These are phyloP conservation scores for Drosophila ironensis DNA, from an alignment of 1,140 invertebrate genomes.

Conservation along the genomic window DNA sequence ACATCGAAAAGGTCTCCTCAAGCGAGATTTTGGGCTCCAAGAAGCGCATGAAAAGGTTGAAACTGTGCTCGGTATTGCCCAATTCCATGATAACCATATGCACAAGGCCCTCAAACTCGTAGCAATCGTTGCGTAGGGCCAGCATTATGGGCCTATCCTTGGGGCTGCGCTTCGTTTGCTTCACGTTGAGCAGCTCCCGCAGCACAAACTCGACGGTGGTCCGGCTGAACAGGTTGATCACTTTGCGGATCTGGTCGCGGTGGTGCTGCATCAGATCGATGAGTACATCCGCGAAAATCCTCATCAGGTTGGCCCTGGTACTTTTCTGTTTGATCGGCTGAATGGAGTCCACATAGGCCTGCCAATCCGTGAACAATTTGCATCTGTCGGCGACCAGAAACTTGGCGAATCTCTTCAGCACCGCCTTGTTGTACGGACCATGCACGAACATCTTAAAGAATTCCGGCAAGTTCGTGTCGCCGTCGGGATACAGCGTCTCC, in stretches of 20 bases:
- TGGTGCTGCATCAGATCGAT: not conserved
- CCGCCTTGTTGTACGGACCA: too few species aligned
- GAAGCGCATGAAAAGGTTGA: too few species aligned
- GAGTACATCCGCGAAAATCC: conserved; percentile 13
- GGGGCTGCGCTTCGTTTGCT: not conserved
- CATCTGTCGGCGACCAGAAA: conserved; percentile 9
- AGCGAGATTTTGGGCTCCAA: too few species aligned
- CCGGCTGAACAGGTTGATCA: conserved; percentile 14
- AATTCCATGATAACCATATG: too few species aligned
- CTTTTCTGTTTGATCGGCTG: conserved; percentile 26
- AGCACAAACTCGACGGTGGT: conserved; percentile 13
- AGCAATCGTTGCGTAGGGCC: conserved; percentile 21
- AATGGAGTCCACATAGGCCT: conserved; percentile 1
- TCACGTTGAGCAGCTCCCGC: conserved; percentile 15
- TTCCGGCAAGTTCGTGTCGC: too few species aligned
- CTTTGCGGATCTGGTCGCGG: conserved; percentile 8
- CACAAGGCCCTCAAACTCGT: conserved; percentile 38
- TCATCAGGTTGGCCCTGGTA: conserved; percentile 14
- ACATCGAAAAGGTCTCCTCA: too few species aligned
- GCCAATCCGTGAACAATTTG: conserved; percentile 22
- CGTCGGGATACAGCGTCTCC: too few species aligned
- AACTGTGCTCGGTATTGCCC: too few species aligned
- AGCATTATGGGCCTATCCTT: conserved; percentile 5
- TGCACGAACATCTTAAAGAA: too few species aligned
- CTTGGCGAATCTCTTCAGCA: conserved; percentile 28